Percentiles rank a stretch among this genome's conserved stretches.
Evolutionary conservation across 2,888 invertebrate genomes (phyloP).

Genomic region (Volucella bombylans): DNA sequence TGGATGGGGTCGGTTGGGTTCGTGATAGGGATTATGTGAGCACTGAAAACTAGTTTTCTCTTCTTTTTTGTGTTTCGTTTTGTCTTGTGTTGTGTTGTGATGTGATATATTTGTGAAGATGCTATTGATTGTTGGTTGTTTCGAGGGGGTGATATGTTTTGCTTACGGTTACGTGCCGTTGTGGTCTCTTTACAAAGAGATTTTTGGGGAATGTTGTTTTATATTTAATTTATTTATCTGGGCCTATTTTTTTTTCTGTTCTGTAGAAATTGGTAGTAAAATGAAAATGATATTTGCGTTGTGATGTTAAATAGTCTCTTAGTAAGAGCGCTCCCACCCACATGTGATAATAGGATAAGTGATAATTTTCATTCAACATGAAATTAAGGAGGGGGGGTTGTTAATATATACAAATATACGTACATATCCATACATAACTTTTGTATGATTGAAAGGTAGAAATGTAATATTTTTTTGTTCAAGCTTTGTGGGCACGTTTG

Average conservation of each 20-base stretch:
- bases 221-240: conserved; percentile 17
- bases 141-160: conserved; percentile 51
- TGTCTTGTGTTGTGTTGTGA: conserved; percentile 2
- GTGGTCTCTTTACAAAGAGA: conserved; percentile 52
- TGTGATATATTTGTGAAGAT: conserved; percentile 9
- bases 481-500: not conserved
- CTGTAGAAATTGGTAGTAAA: conserved; percentile 26
- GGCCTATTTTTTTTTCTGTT: conserved; percentile 11
- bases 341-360: conserved; percentile 24
- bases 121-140: conserved; percentile 12
- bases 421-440: no score
- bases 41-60: conserved; percentile 62
- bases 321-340: conserved; percentile 8
- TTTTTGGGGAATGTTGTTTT: conserved; percentile 34
- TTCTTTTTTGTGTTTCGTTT: conserved; percentile 27
- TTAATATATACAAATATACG: not conserved
- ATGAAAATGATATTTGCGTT: conserved; percentile 28
- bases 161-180: conserved; percentile 58
- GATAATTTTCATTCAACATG: conserved; percentile 53
- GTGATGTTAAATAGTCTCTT: conserved; percentile 18
- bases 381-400: conserved; percentile 14
- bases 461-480: conserved; percentile 22
- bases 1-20: conserved; percentile 35
- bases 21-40: conserved; percentile 64
- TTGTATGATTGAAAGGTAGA: no score